Percentiles rank a stretch among this genome's conserved stretches.
phyloP scores from a whole-genome alignment of 2,797 vertebrate genomes.

The Glossophaga mutica region DNA sequence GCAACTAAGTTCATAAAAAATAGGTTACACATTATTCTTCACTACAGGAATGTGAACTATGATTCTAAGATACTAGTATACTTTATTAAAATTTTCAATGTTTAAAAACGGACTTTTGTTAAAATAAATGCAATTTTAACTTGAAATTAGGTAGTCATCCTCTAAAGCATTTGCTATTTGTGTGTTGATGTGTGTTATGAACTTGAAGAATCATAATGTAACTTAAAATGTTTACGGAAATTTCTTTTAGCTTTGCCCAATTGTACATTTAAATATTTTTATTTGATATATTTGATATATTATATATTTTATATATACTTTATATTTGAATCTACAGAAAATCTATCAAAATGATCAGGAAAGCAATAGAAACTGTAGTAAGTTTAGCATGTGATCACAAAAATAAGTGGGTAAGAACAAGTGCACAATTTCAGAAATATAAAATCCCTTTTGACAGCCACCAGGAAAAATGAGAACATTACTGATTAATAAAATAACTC shows the following conservation, averaged over 20 bases:
- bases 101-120: not conserved
- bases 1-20: not conserved
- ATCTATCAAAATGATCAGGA: slow-evolving; percentile 24
- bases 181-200: not conserved
- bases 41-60: not conserved
- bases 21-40: not conserved
- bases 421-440: not conserved
- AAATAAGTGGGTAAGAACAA: not conserved
- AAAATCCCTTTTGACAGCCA: not conserved
- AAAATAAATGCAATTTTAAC: slow-evolving; percentile 5
- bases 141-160: not conserved
- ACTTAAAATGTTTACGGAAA: not conserved
- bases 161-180: not conserved
- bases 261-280: not conserved
- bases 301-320: not conserved
- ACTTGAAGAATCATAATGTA: not conserved
- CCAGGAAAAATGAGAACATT: slow-evolving; percentile 11
- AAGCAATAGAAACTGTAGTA: not conserved
- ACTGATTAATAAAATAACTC: slow-evolving; percentile 49
- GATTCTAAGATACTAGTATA: not conserved
- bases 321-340: not conserved
- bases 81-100: not conserved
- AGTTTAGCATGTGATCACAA: not conserved
- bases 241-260: not conserved
- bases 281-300: slow-evolving; percentile 29